Base-by-base conservation (phyloP, 2,797 vertebrate genomes). In the Periophthalmus magnuspinnatus region DNA sequence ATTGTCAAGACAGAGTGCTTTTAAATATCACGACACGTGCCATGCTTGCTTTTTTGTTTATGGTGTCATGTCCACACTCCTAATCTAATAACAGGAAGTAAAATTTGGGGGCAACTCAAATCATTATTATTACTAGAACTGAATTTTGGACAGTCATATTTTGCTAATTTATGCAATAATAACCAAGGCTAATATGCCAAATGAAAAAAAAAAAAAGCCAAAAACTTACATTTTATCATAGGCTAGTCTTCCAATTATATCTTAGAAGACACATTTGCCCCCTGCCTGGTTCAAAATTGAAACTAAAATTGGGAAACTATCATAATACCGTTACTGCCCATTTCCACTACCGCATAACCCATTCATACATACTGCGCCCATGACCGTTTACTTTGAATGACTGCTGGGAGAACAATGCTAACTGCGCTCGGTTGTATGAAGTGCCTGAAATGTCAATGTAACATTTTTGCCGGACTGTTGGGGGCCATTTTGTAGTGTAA, bases 371-470 rank as follows among this genome's bases (percentile, higher is more conserved):
- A 60, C 67, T 67, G 36, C 65, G 58, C 65, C 32, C 69, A 67
- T 45, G 55, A 63, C 41, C 41, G 68, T 28, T 84, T 72, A 84
- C 70, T 77, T 79, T 1, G 0, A 84, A 77, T 71, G 61, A 69
- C 76, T 83, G 78, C 69, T 77, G 74, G 77, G 73, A 77, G 74
- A 85, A 80, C 71, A 69, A 78, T 76, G 81, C 77, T 70, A 85
- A 81, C 72, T 64, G 77, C 60, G 68, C 72, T 78, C 64, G 59
- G 71, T 71, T 63, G 69, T 75, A 54, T 71, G 69, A 81, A 83
- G 67, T 70, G 69, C 47, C 71, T 67, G 63, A 81, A 86, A 89
- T 83, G 81, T 81, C 84, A 86, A 55, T 80, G 77, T 73, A 65
- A 83, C 75, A 76, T 81, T 84, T 67, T 78, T 78, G 63, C 67